Conservation (phyloP, 2,113 vertebrate genomes). For the Alligator mississippiensis region DNA sequence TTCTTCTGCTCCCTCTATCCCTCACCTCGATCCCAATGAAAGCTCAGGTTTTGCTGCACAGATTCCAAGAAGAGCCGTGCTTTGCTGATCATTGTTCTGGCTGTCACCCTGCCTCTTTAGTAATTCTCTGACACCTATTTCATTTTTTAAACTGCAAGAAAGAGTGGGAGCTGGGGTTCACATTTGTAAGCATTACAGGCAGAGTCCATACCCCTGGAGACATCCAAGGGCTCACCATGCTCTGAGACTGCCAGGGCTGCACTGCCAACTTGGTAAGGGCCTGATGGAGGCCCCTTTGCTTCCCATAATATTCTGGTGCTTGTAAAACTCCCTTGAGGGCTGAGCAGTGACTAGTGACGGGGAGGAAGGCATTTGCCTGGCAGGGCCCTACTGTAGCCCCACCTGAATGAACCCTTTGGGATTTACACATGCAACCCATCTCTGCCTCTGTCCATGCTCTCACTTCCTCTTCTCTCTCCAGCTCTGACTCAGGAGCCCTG, state of each 20-base stretch:
- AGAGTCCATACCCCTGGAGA: not conserved
- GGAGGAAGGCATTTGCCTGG: not conserved
- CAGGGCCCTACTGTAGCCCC: not conserved
- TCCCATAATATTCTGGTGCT: not conserved
- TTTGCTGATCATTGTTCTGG: no score
- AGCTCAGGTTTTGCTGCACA: not conserved
- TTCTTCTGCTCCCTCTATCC: no score
- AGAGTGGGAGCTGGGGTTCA: not conserved
- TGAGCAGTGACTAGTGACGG: rapidly evolving
- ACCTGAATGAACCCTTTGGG: no score
- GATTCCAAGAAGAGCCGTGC: no score
- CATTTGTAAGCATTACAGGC: not conserved
- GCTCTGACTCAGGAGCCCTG: not conserved
- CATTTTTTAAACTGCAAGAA: not conserved
- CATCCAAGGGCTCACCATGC: not conserved
- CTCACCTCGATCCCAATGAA: not conserved
- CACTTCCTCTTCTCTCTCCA: not conserved
- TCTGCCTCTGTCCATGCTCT: rapidly evolving
- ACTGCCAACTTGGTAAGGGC: rapidly evolving
- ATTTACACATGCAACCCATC: no score
- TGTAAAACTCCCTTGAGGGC: no score
- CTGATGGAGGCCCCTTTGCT: not conserved
- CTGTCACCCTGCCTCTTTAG: no score
- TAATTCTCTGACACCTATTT: no score
- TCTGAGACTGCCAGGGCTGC: rapidly evolving